These are phyloP conservation scores for Thinocorus orbignyianus DNA, from an alignment of 2,113 vertebrate species.

Conservation along the genomic window DNA sequence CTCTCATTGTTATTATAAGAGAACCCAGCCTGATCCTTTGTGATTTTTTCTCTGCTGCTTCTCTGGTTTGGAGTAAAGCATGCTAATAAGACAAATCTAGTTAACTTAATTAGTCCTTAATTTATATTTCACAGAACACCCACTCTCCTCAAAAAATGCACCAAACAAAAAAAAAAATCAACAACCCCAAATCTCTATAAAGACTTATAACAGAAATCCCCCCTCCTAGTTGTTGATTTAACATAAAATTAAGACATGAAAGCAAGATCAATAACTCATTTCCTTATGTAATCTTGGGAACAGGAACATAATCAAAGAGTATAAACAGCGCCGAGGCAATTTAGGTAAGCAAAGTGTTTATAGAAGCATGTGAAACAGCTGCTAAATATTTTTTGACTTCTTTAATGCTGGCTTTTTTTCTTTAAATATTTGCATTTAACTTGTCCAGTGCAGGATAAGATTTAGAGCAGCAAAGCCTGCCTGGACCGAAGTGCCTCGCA, in stretches of 20 bases:
- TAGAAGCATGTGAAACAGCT: background rate
- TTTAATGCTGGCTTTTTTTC: background rate
- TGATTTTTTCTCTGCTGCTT: background rate
- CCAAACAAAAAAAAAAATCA: background rate
- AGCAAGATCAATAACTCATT: slow-evolving; percentile 22
- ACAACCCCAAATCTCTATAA: background rate
- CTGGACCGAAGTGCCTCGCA: background rate
- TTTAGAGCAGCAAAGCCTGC: background rate
- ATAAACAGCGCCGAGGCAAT: background rate
- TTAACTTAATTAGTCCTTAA: background rate
- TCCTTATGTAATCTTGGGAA: background rate
- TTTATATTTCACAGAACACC: background rate
- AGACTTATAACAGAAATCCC: background rate
- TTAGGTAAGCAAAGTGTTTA: background rate
- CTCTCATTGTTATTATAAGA: background rate
- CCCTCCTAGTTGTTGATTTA: background rate
- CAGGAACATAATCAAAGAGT: background rate
- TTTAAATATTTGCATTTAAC: background rate
- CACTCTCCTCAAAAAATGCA: background rate
- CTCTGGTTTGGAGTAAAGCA: background rate
- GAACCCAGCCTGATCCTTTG: background rate
- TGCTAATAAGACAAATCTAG: background rate
- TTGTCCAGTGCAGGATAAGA: background rate
- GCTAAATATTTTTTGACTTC: background rate
- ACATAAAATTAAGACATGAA: background rate